Evolutionary conservation across 64 coral and sea anemone species (phyloP), one percentile per base, ranked within the genome.

Genomic region (Dendrophyllia cribrosa): DNA sequence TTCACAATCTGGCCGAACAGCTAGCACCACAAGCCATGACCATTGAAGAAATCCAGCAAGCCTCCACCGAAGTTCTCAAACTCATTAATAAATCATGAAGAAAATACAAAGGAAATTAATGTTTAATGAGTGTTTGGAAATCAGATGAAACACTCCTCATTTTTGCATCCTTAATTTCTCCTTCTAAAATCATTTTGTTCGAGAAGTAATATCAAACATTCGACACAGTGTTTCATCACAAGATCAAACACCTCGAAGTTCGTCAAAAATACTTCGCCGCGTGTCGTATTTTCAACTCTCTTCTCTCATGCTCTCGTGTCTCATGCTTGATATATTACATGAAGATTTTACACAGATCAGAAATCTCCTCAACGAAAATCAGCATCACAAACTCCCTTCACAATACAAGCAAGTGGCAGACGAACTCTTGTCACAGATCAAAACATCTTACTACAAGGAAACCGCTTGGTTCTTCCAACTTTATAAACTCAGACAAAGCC

Each of bases 11-110:
- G 10, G 59, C 75, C 3, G 59, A 88, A 43, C 84, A 93, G 13
- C 22, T 88, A 51, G 78, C 64, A 78, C 66, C 91, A 34, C 5
- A 10, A 93, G 91, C 74, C 4, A 93, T 93, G 91, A 78, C 72
- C 77, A 22, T 80, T 21, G 74, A 93, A 59, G 60, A 89, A 24
- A 88, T 88, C 6, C 48, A 62, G 52, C 15, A 88, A 82, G 77
- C 92, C 44, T 83, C 76, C 0, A 10, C 50, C 20, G 85, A 89
- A 65, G 77, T n/a, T n/a, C n/a, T n/a, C n/a, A n/a, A n/a, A n/a
- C n/a, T n/a, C n/a, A n/a, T n/a, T n/a, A n/a, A n/a, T n/a, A n/a
- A n/a, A n/a, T n/a, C n/a, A n/a, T n/a, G n/a, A n/a, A n/a, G n/a
- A n/a, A n/a, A n/a, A n/a, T n/a, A n/a, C n/a, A n/a, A n/a, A n/a